Evolutionary conservation across 2,113 vertebrate species (phyloP), one percentile per base, ranked within the genome.

Genomic region (Mohoua ochrocephala): DNA sequence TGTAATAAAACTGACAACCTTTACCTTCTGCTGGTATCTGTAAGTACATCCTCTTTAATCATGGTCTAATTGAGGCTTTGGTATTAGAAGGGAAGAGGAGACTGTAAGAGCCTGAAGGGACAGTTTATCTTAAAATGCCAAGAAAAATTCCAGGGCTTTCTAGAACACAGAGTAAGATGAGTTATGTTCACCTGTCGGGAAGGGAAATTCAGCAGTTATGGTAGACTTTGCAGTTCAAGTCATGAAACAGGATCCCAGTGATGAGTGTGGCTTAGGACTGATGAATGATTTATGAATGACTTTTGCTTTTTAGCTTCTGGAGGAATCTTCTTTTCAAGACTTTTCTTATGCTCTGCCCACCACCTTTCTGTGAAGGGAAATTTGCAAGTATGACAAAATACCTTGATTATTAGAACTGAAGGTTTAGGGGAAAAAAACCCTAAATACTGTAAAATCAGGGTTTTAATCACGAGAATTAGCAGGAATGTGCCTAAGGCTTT

Each of bases 31-130:
- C 78, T 83, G 20, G 21, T 87, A 69, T 41, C 74, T 85, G 18
- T 85, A 88, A 83, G 63, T 90, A 74, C 42, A 90, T 24, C 61
- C 77, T 93, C 92, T 94, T 94, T 92, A 90, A 97, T 92, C 90
- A 63, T 63, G 33, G 37, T 77, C 85, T 97, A 85, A 96, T 93
- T 93, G 88, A 90, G 59, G 68, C 79, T 92, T 83, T 85, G 59
- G 26, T 94, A 42, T 88, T 91, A 87, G 70, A 94, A 84, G 19
- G 33, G 59, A 92, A 94, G 69, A 78, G 41, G 41, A 93, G 79
- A 30, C 31, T 90, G 44, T 87, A 76, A 73, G 78, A 92, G 88
- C 88, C 94, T 88, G 88, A 90, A 73, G 91, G 77, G 74, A 91
- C 22, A 76, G 81, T 79, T 87, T 73, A 31, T 93, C 81, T 93